Conservation (phyloP, 1,140 invertebrate species). For the Neodiprion fabricii region DNA sequence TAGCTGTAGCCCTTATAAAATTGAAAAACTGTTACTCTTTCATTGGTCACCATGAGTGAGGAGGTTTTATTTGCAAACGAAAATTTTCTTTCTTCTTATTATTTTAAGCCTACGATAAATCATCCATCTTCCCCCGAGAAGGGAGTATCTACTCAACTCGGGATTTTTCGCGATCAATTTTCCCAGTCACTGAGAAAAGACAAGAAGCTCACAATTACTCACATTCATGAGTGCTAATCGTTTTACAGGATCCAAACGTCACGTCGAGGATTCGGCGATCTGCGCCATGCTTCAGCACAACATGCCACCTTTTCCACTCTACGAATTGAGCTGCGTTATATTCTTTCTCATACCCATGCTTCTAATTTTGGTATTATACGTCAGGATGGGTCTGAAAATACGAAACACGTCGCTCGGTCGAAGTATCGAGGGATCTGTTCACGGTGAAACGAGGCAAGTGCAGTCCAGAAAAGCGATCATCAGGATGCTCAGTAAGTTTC, state of each 20-base stretch:
- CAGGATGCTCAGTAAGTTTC: conserved; percentile 75
- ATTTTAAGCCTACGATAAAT: too few relatives aligned
- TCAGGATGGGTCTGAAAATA: conserved; percentile 75
- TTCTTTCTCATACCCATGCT: conserved; percentile 85
- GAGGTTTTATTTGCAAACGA: too few relatives aligned
- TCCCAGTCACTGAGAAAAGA: background rate
- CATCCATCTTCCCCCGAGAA: too few relatives aligned
- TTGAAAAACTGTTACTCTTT: too few relatives aligned
- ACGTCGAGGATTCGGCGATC: conserved; percentile 71
- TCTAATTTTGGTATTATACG: conserved; percentile 77
- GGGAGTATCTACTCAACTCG: background rate
- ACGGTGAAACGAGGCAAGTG: conserved; percentile 69
- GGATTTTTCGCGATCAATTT: background rate
- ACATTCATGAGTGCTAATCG: background rate
- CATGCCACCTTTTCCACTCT: conserved; percentile 68
- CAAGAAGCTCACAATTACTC: background rate
- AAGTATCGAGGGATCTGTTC: conserved; percentile 68
- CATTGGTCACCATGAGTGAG: too few relatives aligned
- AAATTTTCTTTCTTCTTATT: too few relatives aligned
- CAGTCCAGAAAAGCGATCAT: conserved; percentile 78
- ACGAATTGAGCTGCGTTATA: conserved; percentile 78
- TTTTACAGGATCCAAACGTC: conserved; percentile 50
- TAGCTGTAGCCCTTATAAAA: too few relatives aligned
- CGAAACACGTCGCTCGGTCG: conserved; percentile 59
- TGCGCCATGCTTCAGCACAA: conserved; percentile 74